phyloP scores from a whole-genome alignment of 2,797 vertebrate species.

The Epinephelus awoara region DNA sequence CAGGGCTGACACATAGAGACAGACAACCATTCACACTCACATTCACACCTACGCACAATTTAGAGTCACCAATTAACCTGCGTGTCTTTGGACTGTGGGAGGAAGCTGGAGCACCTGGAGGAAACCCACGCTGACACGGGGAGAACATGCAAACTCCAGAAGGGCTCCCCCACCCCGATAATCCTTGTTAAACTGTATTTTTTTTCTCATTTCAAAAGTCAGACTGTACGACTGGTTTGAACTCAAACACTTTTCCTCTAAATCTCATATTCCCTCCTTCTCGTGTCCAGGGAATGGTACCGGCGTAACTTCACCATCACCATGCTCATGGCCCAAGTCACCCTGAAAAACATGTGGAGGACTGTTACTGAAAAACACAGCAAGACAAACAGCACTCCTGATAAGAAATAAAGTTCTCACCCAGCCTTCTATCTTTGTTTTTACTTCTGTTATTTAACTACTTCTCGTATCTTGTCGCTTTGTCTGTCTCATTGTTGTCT shows the following conservation, averaged over 20 bases:
- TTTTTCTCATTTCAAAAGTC: neutral
- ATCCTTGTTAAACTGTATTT: neutral
- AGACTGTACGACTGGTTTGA: neutral
- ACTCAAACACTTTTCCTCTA: neutral
- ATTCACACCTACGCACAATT: too few species aligned
- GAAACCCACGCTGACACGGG: too few species aligned
- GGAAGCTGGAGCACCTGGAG: too few species aligned
- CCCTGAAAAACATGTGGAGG: constrained; percentile 85
- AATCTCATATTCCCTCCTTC: neutral
- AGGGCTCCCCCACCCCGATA: too few species aligned
- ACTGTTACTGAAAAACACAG: constrained; percentile 73
- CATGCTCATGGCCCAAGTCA: constrained; percentile 92
- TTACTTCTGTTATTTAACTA: neutral
- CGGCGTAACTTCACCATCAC: constrained; percentile 95
- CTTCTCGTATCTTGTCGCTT: too few species aligned
- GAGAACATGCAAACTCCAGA: too few species aligned
- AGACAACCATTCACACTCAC: too few species aligned
- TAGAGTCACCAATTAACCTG: too few species aligned
- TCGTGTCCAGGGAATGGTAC: constrained; percentile 92
- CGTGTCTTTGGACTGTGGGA: too few species aligned
- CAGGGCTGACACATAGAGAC: too few species aligned
- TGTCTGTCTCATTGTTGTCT: neutral
- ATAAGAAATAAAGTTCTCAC: constrained; percentile 34
- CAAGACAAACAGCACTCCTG: constrained; percentile 39
- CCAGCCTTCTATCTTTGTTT: neutral